These are phyloP conservation scores for Abramis brama DNA, from an alignment of 2,113 vertebrate genomes.

Conservation along the genomic window DNA sequence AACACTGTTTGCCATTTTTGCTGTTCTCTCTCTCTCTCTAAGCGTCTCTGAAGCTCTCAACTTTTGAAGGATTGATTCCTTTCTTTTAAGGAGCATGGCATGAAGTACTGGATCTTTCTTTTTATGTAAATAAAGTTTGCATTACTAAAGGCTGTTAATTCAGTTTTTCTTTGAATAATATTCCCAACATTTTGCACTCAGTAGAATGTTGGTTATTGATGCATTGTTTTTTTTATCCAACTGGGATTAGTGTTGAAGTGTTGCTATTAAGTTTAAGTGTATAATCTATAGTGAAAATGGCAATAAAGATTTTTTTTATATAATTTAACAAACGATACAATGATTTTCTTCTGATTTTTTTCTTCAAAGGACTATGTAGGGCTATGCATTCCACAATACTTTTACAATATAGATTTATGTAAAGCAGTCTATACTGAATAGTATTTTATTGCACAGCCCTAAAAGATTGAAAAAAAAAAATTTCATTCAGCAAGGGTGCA, in stretches of 20 bases:
- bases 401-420: neutral
- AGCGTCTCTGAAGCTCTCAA: conserved; percentile 72
- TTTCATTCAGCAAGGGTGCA: neutral
- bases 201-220: conserved; percentile 59
- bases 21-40: conserved; percentile 45
- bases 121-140: conserved; percentile 98
- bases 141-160: conserved; percentile 75
- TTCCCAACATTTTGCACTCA: conserved; percentile 48
- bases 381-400: neutral
- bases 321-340: conserved; percentile 67
- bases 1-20: conserved; percentile 39
- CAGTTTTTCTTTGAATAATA: conserved; percentile 52
- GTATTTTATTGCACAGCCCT: neutral
- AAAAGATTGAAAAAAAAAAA: neutral
- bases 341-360: neutral
- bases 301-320: conserved; percentile 74
- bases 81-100: conserved; percentile 88
- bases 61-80: conserved; percentile 81
- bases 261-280: conserved; percentile 68
- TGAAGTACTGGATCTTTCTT: conserved; percentile 88
- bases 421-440: neutral
- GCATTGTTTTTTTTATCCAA: conserved; percentile 70
- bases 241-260: conserved; percentile 64
- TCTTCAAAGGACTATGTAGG: neutral
- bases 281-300: conserved; percentile 73